These are phyloP conservation scores for Sclerodermus sp. DNA, from an alignment of 2,888 invertebrate genomes.

Conservation along the genomic window DNA sequence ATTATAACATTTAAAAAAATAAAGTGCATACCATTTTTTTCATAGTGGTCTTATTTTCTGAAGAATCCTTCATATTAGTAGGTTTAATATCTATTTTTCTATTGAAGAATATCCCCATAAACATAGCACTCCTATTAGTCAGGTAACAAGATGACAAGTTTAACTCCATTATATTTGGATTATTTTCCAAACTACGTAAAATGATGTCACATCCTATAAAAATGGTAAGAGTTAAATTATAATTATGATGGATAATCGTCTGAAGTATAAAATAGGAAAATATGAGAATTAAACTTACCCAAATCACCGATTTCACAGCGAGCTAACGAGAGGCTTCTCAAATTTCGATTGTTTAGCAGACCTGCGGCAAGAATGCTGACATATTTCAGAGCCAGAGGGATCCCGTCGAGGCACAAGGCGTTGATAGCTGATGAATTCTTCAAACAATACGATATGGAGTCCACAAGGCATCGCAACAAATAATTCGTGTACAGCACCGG, in stretches of 20 bases:
- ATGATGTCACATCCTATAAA: constrained; percentile 31
- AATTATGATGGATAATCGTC: not conserved
- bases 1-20: too few species aligned
- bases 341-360: constrained; percentile 24
- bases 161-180: constrained; percentile 18
- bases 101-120: constrained; percentile 20
- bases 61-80: too few species aligned
- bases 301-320: constrained; percentile 30
- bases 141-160: constrained; percentile 32
- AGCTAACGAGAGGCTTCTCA: constrained; percentile 25
- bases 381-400: constrained; percentile 32
- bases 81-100: constrained; percentile 1
- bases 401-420: constrained; percentile 31
- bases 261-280: not conserved
- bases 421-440: constrained; percentile 24
- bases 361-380: constrained; percentile 28
- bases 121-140: constrained; percentile 17
- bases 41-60: too few species aligned
- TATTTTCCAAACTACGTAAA: constrained; percentile 20
- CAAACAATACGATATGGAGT: constrained; percentile 29
- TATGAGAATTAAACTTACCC: constrained; percentile 20
- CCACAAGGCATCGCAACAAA: constrained; percentile 31
- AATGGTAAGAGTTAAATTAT: too few species aligned
- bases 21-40: too few species aligned
- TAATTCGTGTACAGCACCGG: constrained; percentile 35